Conservation (phyloP, 2,797 vertebrate genomes). For the Squalus acanthias region DNA sequence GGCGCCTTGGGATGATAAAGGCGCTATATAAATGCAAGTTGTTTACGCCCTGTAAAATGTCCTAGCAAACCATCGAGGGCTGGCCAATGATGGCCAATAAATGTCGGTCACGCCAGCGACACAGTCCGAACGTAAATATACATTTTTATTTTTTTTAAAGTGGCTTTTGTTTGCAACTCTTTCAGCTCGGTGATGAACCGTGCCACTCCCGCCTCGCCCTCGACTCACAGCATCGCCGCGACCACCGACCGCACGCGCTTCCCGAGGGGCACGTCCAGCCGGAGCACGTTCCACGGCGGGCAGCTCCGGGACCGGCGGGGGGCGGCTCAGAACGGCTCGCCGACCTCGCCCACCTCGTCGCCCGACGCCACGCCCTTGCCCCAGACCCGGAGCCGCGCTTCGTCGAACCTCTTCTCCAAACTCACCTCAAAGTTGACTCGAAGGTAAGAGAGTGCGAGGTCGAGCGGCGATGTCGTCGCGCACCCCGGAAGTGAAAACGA, state of each 20-base stretch:
- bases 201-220: constrained; percentile 75
- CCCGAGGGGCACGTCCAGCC: constrained; percentile 78
- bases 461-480: neutral
- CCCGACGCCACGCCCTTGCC: constrained; percentile 73
- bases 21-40: no score
- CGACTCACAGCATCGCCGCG: constrained; percentile 80
- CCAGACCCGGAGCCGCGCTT: constrained; percentile 72
- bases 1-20: no score
- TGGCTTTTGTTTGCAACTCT: neutral
- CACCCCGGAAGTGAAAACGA: neutral
- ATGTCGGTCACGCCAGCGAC: no score
- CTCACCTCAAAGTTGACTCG: constrained; percentile 92
- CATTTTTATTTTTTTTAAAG: no score
- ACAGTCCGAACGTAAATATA: no score
- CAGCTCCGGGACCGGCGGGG: constrained; percentile 79
- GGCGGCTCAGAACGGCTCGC: constrained; percentile 72
- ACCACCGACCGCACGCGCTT: constrained; percentile 78
- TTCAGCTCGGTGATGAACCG: constrained; percentile 71
- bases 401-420: constrained; percentile 91
- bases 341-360: constrained; percentile 77
- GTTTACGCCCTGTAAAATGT: no score
- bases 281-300: constrained; percentile 88
- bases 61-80: no score
- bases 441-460: constrained; percentile 60
- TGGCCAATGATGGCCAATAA: no score